A percentile compares a stretch with the other conserved stretches of the same genome.
These are phyloP conservation scores for Rhagophthalmus giganteus DNA, from an alignment of 2,888 invertebrate species.

Conservation along the genomic window DNA sequence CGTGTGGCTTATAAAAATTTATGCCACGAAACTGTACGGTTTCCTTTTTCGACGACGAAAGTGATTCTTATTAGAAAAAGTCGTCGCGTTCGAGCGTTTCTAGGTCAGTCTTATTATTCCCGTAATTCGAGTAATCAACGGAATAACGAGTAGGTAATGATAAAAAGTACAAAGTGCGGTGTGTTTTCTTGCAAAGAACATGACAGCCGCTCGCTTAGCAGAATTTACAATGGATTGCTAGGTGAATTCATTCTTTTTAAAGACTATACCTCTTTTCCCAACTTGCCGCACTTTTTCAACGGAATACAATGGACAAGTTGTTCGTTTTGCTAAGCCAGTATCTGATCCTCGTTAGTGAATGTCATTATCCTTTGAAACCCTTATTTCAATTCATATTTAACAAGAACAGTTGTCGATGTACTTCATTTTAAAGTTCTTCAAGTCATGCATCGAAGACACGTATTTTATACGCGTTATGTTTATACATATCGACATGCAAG, in stretches of 20 bases:
- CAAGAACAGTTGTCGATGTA: constrained; percentile 13
- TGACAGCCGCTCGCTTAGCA: constrained; percentile 34
- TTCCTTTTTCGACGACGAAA: neutral
- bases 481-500: too few relatives aligned
- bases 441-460: too few relatives aligned
- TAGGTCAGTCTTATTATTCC: constrained; percentile 16
- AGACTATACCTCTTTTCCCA: constrained; percentile 19
- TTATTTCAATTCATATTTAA: constrained; percentile 22
- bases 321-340: constrained; percentile 19
- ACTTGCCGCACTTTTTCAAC: constrained; percentile 25
- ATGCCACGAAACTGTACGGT: neutral
- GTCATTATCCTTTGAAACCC: constrained; percentile 17
- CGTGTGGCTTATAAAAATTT: neutral
- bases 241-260: constrained; percentile 29
- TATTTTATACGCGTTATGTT: too few relatives aligned
- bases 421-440: constrained; percentile 5
- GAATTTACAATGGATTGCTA: constrained; percentile 33
- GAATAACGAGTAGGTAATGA: constrained; percentile 26
- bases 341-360: constrained; percentile 25
- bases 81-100: neutral
- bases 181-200: constrained; percentile 35
- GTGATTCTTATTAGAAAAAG: neutral
- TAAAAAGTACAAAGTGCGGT: constrained; percentile 37
- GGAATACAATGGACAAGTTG: constrained; percentile 24
- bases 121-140: constrained; percentile 1